Evolutionary conservation across 1,140 invertebrate species (phyloP), one percentile per base, ranked within the genome.

Genomic region (Drosophila fuyamai): DNA sequence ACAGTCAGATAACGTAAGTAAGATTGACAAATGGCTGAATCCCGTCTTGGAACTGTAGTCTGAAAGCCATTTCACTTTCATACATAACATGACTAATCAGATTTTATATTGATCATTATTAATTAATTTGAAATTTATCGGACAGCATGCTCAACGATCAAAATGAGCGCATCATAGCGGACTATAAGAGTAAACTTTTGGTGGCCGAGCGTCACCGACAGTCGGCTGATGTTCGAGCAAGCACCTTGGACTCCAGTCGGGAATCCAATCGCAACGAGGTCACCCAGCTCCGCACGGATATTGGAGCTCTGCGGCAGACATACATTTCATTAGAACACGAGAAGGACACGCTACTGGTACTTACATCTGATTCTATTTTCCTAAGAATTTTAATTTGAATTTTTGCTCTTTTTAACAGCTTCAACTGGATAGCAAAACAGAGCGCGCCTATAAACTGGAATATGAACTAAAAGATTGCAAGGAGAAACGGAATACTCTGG

Each of bases 381-480:
- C 1, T 18, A 0, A 0, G 16, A 1, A 38, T 6, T 16, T 1
- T 18, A 2, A 18, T 3, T 36, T 32, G 7, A 4, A n/a, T n/a
- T n/a, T 1, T 27, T 23, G 1, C 1, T 2, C 62, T 14, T 5
- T n/a, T 18, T 9, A 36, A 14, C 6, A 92, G 91, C 75, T 60
- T 44, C 88, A 92, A 76, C 48, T 92, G 40, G 91, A 92, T 55
- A 73, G 60, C 29, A 92, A 92, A 75, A 92, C 91, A 0, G 90
- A 92, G 35, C 63, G 81, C 5, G 57, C 71, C 0, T 88, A 76
- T 58, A 84, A 92, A 58, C 41, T 92, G 35, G 91, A 92, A 36
- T 78, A 66, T n/a, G 90, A 92, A 4, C 29, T 92, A 0, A 91
- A 88, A 18, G 72, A 86, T 23, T 73, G 74, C 32, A 81, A 79